Percentiles rank a stretch among this genome's conserved stretches.
Conservation (phyloP, 2,888 invertebrate genomes). For the Dolichomitus sp. region DNA sequence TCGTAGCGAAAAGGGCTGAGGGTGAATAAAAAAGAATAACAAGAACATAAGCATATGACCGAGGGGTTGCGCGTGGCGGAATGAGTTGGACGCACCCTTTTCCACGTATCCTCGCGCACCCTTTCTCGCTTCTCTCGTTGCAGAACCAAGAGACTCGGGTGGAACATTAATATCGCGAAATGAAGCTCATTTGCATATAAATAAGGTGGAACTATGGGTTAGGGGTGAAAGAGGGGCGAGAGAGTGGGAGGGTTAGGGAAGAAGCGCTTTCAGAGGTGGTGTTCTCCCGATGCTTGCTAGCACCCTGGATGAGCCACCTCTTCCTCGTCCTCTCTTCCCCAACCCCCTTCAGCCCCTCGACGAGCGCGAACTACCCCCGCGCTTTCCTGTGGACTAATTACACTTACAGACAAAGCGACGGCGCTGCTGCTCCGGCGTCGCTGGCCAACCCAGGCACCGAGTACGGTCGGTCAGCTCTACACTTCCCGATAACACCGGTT, state of each 20-base stretch:
- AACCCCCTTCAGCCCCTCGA: constrained; percentile 47
- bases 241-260: constrained; percentile 67
- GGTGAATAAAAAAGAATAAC: constrained; percentile 31
- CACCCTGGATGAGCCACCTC: constrained; percentile 69
- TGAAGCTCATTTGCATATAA: constrained; percentile 97
- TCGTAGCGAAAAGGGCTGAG: constrained; percentile 26
- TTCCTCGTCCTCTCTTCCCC: constrained; percentile 51
- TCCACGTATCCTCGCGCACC: constrained; percentile 78
- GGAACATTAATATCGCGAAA: constrained; percentile 95
- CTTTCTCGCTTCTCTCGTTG: constrained; percentile 63
- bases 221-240: constrained; percentile 73
- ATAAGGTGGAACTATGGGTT: constrained; percentile 89
- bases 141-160: constrained; percentile 66
- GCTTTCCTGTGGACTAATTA: constrained; percentile 84
- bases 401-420: constrained; percentile 85
- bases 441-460: constrained; percentile 17
- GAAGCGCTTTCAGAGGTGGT: constrained; percentile 70
- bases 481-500: constrained; percentile 83
- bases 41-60: constrained; percentile 82
- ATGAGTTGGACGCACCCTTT: constrained; percentile 79
- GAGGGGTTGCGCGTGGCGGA: constrained; percentile 34
- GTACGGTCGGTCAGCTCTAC: constrained; percentile 62
- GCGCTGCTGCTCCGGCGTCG: constrained; percentile 53
- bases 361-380: constrained; percentile 58
- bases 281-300: constrained; percentile 66